These are phyloP conservation scores for Actinostola sp. DNA, from an alignment of 92 coral and sea anemone genomes.

Conservation along the genomic window DNA sequence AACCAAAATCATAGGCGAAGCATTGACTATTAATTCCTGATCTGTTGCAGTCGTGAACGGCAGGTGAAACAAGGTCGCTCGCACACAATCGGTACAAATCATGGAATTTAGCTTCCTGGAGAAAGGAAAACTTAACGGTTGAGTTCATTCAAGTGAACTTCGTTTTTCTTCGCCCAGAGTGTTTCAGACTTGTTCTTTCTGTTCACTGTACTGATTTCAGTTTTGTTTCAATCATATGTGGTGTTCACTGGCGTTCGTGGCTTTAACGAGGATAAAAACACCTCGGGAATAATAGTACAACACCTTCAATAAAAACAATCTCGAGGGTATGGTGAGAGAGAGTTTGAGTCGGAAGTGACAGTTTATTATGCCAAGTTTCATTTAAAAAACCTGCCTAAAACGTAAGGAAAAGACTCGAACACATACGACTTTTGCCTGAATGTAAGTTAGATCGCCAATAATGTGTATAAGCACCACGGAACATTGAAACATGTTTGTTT, in stretches of 20 bases:
- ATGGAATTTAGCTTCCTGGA: background rate
- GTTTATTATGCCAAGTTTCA: background rate
- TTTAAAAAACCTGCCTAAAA: background rate
- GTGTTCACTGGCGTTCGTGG: background rate
- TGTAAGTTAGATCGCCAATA: background rate
- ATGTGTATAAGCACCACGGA: background rate
- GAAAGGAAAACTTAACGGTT: too few relatives aligned
- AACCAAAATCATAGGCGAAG: constrained; percentile 1
- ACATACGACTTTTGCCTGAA: background rate
- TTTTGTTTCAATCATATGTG: background rate
- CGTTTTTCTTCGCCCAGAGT: background rate
- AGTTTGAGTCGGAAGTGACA: background rate
- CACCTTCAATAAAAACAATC: background rate
- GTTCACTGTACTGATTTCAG: background rate
- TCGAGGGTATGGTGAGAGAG: background rate
- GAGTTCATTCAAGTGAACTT: background rate
- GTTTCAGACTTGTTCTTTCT: background rate
- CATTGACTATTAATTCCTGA: background rate
- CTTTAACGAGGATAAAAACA: constrained; percentile 10
- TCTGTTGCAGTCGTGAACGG: constrained; percentile 12
- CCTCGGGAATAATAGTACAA: constrained; percentile 15
- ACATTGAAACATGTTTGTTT: constrained; percentile 1
- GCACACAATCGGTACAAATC: background rate
- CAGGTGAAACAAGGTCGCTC: constrained; percentile 1
- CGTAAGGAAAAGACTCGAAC: background rate